These are phyloP conservation scores for Halcyon leucocephala DNA, from an alignment of 2,797 vertebrate species.

Conservation along the genomic window DNA sequence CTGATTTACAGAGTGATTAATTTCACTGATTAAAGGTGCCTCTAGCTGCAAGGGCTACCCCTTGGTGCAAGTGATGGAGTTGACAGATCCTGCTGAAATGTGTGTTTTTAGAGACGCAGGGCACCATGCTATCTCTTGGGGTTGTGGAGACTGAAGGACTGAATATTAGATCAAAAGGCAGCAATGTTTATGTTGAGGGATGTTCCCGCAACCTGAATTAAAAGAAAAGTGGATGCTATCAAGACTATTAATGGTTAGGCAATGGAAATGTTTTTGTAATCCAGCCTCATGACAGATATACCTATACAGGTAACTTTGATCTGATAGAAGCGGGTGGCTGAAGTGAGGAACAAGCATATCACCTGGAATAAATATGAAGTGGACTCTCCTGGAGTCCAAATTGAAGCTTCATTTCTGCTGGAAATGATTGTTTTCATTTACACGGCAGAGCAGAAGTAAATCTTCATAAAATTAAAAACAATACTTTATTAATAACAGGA, in stretches of 20 bases:
- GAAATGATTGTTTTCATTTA: constrained; percentile 73
- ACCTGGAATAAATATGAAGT: neutral
- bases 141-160: neutral
- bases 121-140: neutral
- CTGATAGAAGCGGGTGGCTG: neutral
- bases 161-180: constrained; percentile 4
- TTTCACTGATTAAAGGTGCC: neutral
- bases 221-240: neutral
- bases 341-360: neutral
- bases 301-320: neutral
- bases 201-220: neutral
- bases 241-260: neutral
- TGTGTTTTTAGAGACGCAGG: neutral
- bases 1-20: neutral
- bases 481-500: constrained; percentile 68
- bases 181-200: neutral
- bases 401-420: neutral
- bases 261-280: neutral
- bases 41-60: neutral
- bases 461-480: constrained; percentile 78
- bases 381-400: neutral
- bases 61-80: neutral
- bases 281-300: neutral
- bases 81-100: neutral
- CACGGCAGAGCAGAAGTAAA: constrained; percentile 63